Base-by-base conservation (phyloP, 1,140 invertebrate genomes). In the Aphidius ervi region DNA sequence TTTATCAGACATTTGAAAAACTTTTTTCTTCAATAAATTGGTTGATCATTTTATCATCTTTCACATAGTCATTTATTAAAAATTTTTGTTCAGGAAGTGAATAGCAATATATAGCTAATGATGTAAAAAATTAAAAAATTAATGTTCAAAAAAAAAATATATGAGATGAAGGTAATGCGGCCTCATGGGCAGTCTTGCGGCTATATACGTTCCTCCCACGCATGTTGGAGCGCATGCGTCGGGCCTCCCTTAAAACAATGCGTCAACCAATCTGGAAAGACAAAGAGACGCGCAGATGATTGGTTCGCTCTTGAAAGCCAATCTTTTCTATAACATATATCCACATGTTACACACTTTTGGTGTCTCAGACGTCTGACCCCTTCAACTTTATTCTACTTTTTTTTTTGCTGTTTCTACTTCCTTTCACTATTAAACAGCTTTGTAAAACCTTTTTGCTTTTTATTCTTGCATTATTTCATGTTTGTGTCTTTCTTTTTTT, bases 201-300 rank as follows among this genome's bases (percentile, higher is more conserved):
- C 65, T 71, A 59, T 69, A 70, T 70, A 68, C 66, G 74, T 48
- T 74, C 74, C 75, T 74, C 74, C 75, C 71, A 75, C 75, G 71
- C 69, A 69, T 46, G 58, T 46, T 39, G 63, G 58, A 62, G 71
- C 77, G 76, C 76, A 79, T 78, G 78, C 78, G 76, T 69, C 65
- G 70, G 64, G 74, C 75, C 75, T 74, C 72, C 76, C 76, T 78
- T 79, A 70, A 78, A 79, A 80, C 77, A 79, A 80, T 78, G 70
- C 74, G 70, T 65, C 74, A 70, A 76, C 78, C 77, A 79, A 78
- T 79, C 77, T 78, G 66, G 58, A 62, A 71, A 77, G 74, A 78
- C 75, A 80, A 76, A 74, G 71, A 71, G 66, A 64, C 69, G 68
- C 66, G 65, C 68, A 68, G 64, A 68, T 70, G 68, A 78, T 78